Evolutionary conservation across 2,113 vertebrate species (phyloP).

Genomic region (Cyprinodon brontotheroides): DNA sequence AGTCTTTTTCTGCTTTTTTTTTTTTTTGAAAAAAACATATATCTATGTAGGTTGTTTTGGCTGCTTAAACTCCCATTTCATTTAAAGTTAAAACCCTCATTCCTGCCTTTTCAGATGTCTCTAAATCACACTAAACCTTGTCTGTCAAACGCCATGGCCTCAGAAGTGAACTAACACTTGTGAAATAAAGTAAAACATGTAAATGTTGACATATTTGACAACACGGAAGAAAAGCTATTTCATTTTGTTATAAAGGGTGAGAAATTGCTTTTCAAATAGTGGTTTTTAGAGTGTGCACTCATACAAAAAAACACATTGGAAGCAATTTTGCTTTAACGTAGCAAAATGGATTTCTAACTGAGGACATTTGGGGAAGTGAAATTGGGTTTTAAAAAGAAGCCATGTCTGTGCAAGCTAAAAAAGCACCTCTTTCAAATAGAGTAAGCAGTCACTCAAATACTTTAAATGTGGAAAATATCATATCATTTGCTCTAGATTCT

Average conservation of each 20-base stretch:
- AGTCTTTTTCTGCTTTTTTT: neutral
- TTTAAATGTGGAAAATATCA: neutral
- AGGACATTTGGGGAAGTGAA: slow-evolving; percentile 23
- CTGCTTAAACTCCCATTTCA: neutral
- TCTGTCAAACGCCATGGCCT: neutral
- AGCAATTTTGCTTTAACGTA: slow-evolving; percentile 29
- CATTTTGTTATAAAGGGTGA: slow-evolving; percentile 1
- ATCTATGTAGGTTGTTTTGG: too few relatives aligned
- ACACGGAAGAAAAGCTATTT: neutral
- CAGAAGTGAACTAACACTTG: neutral
- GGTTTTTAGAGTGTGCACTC: slow-evolving; percentile 8
- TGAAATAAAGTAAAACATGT: slow-evolving; percentile 14
- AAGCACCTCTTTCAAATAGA: slow-evolving; percentile 9
- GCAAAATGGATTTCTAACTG: slow-evolving; percentile 27
- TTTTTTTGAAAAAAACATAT: too few relatives aligned
- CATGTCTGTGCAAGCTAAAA: neutral
- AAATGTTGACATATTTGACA: neutral
- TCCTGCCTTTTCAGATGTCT: neutral
- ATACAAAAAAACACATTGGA: slow-evolving; percentile 11
- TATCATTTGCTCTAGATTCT: neutral
- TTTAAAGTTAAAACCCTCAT: too few relatives aligned
- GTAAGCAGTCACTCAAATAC: neutral
- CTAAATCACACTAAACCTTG: too few relatives aligned
- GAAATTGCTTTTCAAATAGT: slow-evolving; percentile 18
- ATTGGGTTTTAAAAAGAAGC: slow-evolving; percentile 19